Evolutionary conservation across 1,140 invertebrate species (phyloP), one percentile per base, ranked within the genome.

Genomic region (Zaprionus kolodkinae): DNA sequence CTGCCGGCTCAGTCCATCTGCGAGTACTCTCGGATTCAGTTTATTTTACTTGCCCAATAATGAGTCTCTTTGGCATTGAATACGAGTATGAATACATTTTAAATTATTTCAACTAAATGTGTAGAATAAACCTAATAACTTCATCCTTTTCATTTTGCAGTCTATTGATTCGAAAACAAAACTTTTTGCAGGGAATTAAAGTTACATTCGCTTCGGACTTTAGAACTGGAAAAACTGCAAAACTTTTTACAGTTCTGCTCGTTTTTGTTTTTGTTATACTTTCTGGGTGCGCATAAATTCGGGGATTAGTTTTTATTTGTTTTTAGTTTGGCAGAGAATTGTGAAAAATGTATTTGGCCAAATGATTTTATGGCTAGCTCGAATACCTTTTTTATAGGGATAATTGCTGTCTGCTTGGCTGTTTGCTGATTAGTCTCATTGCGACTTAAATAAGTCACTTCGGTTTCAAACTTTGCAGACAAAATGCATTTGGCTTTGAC

Each of bases 391-490:
- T 50, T 50, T 50, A 50, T 50, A 7, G 45, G 15, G 15, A 50
- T 50, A 50, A 50, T 50, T 50, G 45, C 17, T 12, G 45, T 66
- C 38, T 59, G 30, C 21, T 40, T 13, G 21, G 30, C 27, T 35
- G 50, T 30, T 63, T 56, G 64, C 43, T 45, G 48, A 83, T 75
- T 75, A 55, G 55, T 52, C 40, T 59, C 25, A 48, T 61, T n/a
- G 40, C 45, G 64, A 75, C 79, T 66, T 33, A 43, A 56, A 67
- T 75, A 63, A 67, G 57, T 67, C 40, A 40, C 52, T 64, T 43
- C 48, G 64, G 76, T 70, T 52, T 36, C 63, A 84, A 85, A 85
- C 78, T 85, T 85, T 78, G 40, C 67, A 85, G 81, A 85, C 81
- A 38, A 59, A 86, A 63, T 78, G 78, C 81, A 85, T 85, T 85